Conservation (phyloP, 2,888 invertebrate genomes). For the Himalopsyche kuldschensis region DNA sequence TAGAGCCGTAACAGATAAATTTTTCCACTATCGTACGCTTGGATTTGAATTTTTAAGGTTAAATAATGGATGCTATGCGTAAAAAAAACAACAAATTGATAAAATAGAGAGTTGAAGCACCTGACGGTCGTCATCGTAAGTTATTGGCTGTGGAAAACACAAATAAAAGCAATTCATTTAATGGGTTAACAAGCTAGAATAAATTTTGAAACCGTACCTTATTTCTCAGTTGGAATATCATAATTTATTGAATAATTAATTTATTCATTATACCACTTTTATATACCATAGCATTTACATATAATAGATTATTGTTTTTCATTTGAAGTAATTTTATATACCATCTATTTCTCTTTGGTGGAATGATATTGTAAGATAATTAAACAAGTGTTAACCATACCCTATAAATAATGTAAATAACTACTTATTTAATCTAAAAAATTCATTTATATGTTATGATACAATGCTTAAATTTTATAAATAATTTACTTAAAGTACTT, state of each 20-base stretch:
- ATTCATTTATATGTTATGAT: too few relatives aligned
- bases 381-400: too few relatives aligned
- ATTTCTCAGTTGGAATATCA: neutral
- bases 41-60: conserved; percentile 15
- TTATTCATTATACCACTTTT: too few relatives aligned
- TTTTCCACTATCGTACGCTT: conserved; percentile 1
- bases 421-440: too few relatives aligned
- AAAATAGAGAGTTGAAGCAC: neutral
- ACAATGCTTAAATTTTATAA: too few relatives aligned
- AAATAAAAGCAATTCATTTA: conserved; percentile 1
- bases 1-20: conserved; percentile 18
- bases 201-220: neutral
- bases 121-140: neutral
- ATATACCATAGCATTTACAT: too few relatives aligned
- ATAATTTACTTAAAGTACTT: too few relatives aligned
- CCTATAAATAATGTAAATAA: too few relatives aligned
- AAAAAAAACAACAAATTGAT: conserved; percentile 2
- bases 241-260: neutral
- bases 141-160: neutral
- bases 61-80: conserved; percentile 2
- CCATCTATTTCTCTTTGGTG: too few relatives aligned
- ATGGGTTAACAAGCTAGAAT: neutral
- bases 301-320: too few relatives aligned
- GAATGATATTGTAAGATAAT: too few relatives aligned
- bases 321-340: too few relatives aligned